These are phyloP conservation scores for Acrossocheilus wenchowensis DNA, from an alignment of 2,797 vertebrate genomes.

Conservation along the genomic window DNA sequence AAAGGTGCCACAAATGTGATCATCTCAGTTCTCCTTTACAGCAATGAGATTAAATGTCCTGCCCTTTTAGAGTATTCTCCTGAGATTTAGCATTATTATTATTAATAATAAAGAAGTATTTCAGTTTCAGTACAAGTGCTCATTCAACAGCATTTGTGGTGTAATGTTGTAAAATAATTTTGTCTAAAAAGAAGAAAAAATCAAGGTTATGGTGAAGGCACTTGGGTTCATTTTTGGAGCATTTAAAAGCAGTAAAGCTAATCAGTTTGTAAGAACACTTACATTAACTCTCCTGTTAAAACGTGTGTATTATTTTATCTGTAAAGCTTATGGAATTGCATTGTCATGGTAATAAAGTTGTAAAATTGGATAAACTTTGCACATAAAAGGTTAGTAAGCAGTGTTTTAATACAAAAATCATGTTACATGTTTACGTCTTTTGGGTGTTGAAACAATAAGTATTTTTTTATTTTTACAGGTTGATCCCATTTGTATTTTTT, in stretches of 20 bases:
- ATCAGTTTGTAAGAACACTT: neutral
- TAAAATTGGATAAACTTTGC: neutral
- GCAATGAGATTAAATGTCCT: neutral
- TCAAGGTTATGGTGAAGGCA: neutral
- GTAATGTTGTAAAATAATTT: neutral
- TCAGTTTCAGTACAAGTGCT: neutral
- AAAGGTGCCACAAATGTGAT: neutral
- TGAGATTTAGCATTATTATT: neutral
- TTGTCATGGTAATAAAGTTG: neutral
- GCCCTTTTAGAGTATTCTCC: neutral
- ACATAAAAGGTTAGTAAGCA: neutral
- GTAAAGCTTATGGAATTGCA: neutral
- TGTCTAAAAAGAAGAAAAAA: neutral
- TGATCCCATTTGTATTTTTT: neutral
- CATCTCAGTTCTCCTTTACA: neutral
- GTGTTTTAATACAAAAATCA: neutral
- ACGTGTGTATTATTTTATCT: neutral
- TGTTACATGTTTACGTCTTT: no score
- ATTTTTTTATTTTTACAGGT: no score
- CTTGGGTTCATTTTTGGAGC: neutral
- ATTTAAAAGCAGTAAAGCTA: neutral
- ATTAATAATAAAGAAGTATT: neutral
- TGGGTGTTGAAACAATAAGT: neutral
- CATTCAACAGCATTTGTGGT: neutral
- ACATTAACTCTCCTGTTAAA: neutral